Percentiles rank a stretch among this genome's conserved stretches.
phyloP scores from a whole-genome alignment of 2,888 invertebrate genomes.

The Cephonodes hylas region DNA sequence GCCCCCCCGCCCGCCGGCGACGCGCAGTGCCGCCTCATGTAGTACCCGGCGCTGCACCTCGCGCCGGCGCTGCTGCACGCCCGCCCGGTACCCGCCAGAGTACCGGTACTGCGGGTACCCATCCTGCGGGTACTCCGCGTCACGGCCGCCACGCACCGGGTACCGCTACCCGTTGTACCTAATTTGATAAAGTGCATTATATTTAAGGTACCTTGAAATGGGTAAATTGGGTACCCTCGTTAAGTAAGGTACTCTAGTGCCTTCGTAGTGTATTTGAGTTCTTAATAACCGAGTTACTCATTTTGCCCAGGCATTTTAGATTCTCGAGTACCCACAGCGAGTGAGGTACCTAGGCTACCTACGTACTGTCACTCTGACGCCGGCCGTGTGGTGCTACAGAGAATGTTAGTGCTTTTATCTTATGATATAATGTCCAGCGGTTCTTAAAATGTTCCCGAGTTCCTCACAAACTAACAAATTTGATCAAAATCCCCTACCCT shows the following conservation, averaged over 20 bases:
- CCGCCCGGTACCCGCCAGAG: not conserved
- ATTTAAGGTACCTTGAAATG: no score
- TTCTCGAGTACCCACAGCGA: not conserved
- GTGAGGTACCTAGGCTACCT: not conserved
- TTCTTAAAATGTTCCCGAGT: no score
- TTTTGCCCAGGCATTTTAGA: not conserved
- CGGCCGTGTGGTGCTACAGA: not conserved
- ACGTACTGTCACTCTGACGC: no score
- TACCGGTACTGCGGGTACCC: not conserved
- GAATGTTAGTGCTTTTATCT: not conserved
- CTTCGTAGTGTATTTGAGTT: no score
- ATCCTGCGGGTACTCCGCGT: no score
- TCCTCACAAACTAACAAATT: no score
- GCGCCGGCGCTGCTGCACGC: not conserved
- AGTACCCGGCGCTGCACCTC: slow-evolving; percentile 28
- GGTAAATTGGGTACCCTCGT: no score
- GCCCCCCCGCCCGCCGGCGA: slow-evolving; percentile 58
- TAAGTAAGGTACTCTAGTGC: no score
- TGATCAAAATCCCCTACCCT: no score
- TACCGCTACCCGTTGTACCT: not conserved
- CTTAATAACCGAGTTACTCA: not conserved
- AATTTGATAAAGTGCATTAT: no score
- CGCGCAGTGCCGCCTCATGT: slow-evolving; percentile 79
- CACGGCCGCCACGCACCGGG: no score
- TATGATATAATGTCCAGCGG: not conserved